These are phyloP conservation scores for Rutpela maculata DNA, from an alignment of 2,888 invertebrate species.

Conservation along the genomic window DNA sequence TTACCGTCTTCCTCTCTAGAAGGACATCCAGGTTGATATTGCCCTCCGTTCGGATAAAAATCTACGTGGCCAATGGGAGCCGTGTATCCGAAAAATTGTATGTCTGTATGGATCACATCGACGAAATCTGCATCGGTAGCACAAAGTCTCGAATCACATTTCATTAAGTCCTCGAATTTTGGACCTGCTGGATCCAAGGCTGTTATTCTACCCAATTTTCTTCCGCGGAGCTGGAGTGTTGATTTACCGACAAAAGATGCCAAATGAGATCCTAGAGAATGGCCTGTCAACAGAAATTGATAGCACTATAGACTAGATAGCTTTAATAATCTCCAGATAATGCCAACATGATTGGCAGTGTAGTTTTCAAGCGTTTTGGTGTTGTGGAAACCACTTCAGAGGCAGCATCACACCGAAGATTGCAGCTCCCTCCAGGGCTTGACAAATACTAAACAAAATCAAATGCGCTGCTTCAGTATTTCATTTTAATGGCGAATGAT, in stretches of 20 bases:
- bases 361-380: no score
- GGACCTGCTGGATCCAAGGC: conserved; percentile 75
- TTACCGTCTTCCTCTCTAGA: conserved; percentile 58
- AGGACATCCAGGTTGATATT: conserved; percentile 82
- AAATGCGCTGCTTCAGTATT: no score
- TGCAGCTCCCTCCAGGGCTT: no score
- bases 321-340: no score
- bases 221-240: conserved; percentile 56
- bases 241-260: conserved; percentile 63
- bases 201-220: conserved; percentile 73
- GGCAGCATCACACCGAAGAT: no score
- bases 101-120: conserved; percentile 85
- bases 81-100: conserved; percentile 79
- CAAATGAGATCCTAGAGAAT: conserved; percentile 67
- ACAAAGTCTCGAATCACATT: conserved; percentile 79
- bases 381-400: no score
- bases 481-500: no score
- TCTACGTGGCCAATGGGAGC: conserved; percentile 83
- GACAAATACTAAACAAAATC: no score
- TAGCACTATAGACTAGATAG: background rate
- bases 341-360: no score
- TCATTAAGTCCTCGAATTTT: conserved; percentile 54
- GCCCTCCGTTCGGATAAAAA: conserved; percentile 85
- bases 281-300: conserved; percentile 54
- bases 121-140: conserved; percentile 83